phyloP scores from a whole-genome alignment of 2,113 vertebrate genomes.

The Gallinago paraguaiae region DNA sequence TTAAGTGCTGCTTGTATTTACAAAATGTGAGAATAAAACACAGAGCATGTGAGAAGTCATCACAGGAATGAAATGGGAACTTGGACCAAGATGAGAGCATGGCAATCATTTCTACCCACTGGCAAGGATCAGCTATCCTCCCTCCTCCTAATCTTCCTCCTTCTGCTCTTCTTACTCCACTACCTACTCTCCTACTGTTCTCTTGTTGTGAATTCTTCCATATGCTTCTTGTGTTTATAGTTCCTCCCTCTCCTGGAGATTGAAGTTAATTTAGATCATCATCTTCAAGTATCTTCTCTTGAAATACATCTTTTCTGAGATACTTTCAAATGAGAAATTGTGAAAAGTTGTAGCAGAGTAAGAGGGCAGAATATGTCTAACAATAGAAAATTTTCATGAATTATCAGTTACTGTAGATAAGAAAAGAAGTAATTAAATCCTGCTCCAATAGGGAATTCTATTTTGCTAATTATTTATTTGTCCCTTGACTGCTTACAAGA shows the following conservation, averaged over 20 bases:
- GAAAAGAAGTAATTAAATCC: background rate
- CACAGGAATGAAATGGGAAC: background rate
- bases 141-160: background rate
- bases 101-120: background rate
- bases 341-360: background rate
- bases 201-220: background rate
- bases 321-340: background rate
- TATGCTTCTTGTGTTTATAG: background rate
- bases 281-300: background rate
- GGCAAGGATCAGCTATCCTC: background rate
- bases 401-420: background rate
- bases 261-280: background rate
- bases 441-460: background rate
- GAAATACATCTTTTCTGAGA: background rate
- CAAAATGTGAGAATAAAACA: background rate
- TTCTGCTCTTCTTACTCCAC: background rate
- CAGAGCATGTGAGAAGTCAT: background rate
- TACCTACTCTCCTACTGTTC: conserved; percentile 1
- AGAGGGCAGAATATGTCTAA: background rate
- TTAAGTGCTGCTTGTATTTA: background rate
- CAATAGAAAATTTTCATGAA: background rate
- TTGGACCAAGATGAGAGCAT: background rate
- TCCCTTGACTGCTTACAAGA: background rate
- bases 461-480: background rate
- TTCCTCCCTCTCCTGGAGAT: background rate